Base-by-base conservation (phyloP, 2,113 vertebrate species). In the Passer domesticus region DNA sequence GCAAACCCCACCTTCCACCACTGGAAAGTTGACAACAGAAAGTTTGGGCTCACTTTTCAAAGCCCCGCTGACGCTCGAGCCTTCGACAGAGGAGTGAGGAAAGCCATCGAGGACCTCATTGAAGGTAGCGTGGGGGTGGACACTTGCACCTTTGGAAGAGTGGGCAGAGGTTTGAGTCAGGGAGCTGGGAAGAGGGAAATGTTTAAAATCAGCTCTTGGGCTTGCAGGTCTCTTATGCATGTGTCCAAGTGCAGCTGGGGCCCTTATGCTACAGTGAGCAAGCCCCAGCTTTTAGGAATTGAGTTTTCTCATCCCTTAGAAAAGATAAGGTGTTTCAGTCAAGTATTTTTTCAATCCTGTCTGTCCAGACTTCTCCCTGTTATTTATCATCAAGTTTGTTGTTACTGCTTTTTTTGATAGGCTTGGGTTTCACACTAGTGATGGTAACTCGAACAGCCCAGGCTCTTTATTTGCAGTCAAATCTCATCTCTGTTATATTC, bases 1-100 rank as follows among this genome's bases (percentile, higher is more conserved):
- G 99, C 99, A n/a, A 99, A 99, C n/a, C 99, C 99, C 85, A 99
- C 98, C 17, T 99, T 99, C 97, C 99, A 99, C 97, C 99, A 99
- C 53, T 99, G 99, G 99, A 99, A 98, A 96, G 99, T 99, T 55
- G 99, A 99, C 97, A 99, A 99, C 97, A 98, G 98, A 90, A 99
- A 98, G 97, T 99, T 99, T 24, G 99, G 99, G 86, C 98, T 99
- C 67, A 99, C 99, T 93, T 99, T 99, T 94, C 99, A 99, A 97
- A 99, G 99, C 97, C 99, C 99, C 1, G 99, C 99, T 3, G 99
- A 99, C 3, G 99, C 99, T 62, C 98, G 99, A 91, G 99, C 99
- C 93, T 99, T 99, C 82, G 99, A 99, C 98, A 98, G 99, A 96
- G 99, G 99, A 49, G 99, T 99, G 55, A 98, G 99, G 92, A 99